Evolutionary conservation across 2,888 invertebrate genomes (phyloP), one percentile per base, ranked within the genome.

Genomic region (Cheilosia pagana): DNA sequence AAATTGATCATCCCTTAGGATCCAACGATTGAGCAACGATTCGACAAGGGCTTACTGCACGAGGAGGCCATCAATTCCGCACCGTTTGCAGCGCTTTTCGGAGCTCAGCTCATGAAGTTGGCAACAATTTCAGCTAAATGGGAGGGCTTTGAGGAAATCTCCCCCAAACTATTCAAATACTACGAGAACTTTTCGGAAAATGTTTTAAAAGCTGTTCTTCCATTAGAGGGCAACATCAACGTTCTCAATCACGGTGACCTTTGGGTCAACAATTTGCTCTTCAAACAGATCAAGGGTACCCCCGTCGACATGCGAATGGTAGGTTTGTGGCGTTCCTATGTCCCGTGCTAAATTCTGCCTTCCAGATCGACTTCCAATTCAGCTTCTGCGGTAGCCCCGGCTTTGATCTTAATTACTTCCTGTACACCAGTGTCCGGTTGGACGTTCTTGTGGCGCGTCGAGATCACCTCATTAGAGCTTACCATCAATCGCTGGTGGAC

Each of bases 191-290:
- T 91, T 39, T 89, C 89, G 1, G 89, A 89, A 8, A 87, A 89
- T n/a, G 88, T 91, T 0, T 59, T 90, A 0, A 88, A 88, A 10
- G 81, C 90, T 0, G 88, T 91, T 5, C 88, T 90, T 68, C 91
- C 91, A 0, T 43, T 90, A 57, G 67, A 88, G 4, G 91, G 91
- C 0, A 31, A 43, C 0, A 57, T 87, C 0, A 91, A 90, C 77
- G 93, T 93, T 14, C 89, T 93, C 12, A 93, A 93, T 86, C 93
- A 93, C 77, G 93, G 93, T 2, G 93, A 93, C 88, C 88, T 93
- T 5, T 93, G 93, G 93, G 89, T 92, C 0, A 93, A 93, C 82
- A 93, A 93, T 86, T 91, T 93, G 87, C 91, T 93, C 87, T 93
- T 93, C 81, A 90, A 91, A 50, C 21, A 50, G 12, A 16, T 43